phyloP scores from a whole-genome alignment of 23 tunicate genomes.

The Ascidia mentula region DNA sequence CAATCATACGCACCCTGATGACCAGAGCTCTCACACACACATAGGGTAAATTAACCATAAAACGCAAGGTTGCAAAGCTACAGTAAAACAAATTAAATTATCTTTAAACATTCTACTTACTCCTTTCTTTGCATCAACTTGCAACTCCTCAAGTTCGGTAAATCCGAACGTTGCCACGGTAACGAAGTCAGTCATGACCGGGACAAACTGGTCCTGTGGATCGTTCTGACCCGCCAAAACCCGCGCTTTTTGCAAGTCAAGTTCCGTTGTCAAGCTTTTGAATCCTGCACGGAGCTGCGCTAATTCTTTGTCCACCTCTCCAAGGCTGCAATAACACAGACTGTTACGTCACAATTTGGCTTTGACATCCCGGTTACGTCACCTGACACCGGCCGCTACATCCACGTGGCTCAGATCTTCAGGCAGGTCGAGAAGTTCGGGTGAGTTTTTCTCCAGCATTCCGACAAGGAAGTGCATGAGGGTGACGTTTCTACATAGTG shows the following conservation, averaged over 20 bases:
- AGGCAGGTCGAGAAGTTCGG: slow-evolving; percentile 54
- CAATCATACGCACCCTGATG: too few relatives aligned
- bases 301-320: slow-evolving; percentile 80
- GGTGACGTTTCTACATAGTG: slow-evolving; percentile 68
- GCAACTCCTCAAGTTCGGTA: slow-evolving; percentile 63
- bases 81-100: too few relatives aligned
- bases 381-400: slow-evolving; percentile 77
- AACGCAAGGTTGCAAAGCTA: too few relatives aligned
- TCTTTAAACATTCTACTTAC: too few relatives aligned
- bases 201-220: slow-evolving; percentile 70
- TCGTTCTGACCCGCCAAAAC: slow-evolving; percentile 22
- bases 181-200: slow-evolving; percentile 93
- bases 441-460: slow-evolving; percentile 79
- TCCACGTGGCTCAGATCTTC: slow-evolving; percentile 70
- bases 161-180: slow-evolving; percentile 80
- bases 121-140: slow-evolving; percentile 46
- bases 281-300: slow-evolving; percentile 62
- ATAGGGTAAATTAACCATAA: too few relatives aligned
- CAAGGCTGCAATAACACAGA: slow-evolving; percentile 42
- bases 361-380: not conserved
- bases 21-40: too few relatives aligned
- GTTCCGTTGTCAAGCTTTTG: slow-evolving; percentile 62
- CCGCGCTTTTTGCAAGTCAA: slow-evolving; percentile 45
- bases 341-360: not conserved
- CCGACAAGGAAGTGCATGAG: slow-evolving; percentile 83